Evolutionary conservation across 2,113 vertebrate genomes (phyloP).

Genomic region (Etia nguti): DNA sequence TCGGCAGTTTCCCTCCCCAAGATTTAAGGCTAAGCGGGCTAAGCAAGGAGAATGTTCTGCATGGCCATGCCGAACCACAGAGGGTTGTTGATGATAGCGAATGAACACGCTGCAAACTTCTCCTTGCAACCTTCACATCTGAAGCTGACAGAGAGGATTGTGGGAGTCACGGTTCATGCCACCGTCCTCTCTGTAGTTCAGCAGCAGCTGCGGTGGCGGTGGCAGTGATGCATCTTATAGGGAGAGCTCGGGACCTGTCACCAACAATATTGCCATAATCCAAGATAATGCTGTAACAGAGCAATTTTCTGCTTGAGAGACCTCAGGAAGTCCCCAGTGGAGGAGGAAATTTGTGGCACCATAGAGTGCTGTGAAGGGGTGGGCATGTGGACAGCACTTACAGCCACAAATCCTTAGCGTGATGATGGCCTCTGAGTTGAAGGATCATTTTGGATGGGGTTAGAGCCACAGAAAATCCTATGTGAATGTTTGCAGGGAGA

Average conservation of each 20-base stretch:
- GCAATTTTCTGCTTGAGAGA: slow-evolving; percentile 80
- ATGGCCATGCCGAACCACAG: slow-evolving; percentile 12
- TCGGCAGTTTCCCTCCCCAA: not conserved
- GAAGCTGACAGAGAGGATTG: slow-evolving; percentile 58
- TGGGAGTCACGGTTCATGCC: slow-evolving; percentile 56
- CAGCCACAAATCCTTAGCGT: slow-evolving; percentile 63
- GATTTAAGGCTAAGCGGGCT: not conserved
- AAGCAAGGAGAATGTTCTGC: slow-evolving; percentile 22
- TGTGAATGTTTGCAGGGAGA: slow-evolving; percentile 26
- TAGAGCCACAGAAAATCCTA: slow-evolving; percentile 48
- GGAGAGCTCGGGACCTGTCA: slow-evolving; percentile 69
- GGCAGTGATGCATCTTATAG: slow-evolving; percentile 68
- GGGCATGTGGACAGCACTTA: slow-evolving; percentile 73
- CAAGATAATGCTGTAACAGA: slow-evolving; percentile 78
- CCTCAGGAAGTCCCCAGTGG: slow-evolving; percentile 72
- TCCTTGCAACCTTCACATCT: slow-evolving; percentile 33
- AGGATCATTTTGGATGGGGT: slow-evolving; percentile 68
- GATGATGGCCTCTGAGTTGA: slow-evolving; percentile 70
- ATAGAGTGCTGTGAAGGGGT: slow-evolving; percentile 71
- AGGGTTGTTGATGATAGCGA: slow-evolving; percentile 14
- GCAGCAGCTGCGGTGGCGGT: slow-evolving; percentile 26
- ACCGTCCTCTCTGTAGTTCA: slow-evolving; percentile 43
- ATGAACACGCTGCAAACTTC: not conserved
- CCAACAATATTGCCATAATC: slow-evolving; percentile 76
- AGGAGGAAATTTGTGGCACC: slow-evolving; percentile 75